These are phyloP conservation scores for Adoxophyes honmai DNA, from an alignment of 1,140 invertebrate genomes.

Conservation along the genomic window DNA sequence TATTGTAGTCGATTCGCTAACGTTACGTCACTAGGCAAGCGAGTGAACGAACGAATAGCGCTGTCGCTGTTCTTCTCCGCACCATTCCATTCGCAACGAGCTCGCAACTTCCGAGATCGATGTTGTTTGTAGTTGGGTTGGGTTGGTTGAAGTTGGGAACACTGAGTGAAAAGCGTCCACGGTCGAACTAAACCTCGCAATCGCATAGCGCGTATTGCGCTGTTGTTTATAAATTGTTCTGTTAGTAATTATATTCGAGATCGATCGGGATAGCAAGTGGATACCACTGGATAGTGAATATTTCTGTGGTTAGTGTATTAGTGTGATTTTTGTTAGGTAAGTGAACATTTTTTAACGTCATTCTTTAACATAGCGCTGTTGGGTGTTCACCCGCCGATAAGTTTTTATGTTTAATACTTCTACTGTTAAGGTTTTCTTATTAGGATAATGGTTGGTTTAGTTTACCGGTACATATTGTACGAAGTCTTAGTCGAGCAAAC, in stretches of 20 bases:
- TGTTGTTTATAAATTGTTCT: constrained; percentile 39
- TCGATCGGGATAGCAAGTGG: constrained; percentile 22
- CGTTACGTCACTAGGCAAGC: constrained; percentile 7
- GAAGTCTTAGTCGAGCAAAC: background rate
- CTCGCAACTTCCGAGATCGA: constrained; percentile 61
- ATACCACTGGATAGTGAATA: constrained; percentile 33
- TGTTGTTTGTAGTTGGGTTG: constrained; percentile 40
- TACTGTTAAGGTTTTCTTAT: constrained; percentile 6
- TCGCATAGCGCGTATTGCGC: constrained; percentile 39
- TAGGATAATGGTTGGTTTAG: background rate
- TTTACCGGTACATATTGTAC: background rate
- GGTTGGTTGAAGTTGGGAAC: constrained; percentile 40
- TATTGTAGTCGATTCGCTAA: background rate
- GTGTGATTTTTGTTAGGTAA: constrained; percentile 44
- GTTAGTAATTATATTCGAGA: constrained; percentile 29
- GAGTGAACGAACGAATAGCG: constrained; percentile 9
- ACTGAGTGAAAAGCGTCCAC: constrained; percentile 49
- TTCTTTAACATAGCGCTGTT: constrained; percentile 45
- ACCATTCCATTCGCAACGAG: constrained; percentile 61
- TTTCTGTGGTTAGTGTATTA: constrained; percentile 29
- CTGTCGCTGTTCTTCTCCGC: constrained; percentile 19
- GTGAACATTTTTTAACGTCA: constrained; percentile 55
- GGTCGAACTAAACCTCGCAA: constrained; percentile 51
- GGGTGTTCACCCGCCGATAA: constrained; percentile 38
- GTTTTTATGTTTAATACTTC: constrained; percentile 10